phyloP scores from a whole-genome alignment of 2,888 invertebrate genomes.

The Omphaloscelis lunosa region DNA sequence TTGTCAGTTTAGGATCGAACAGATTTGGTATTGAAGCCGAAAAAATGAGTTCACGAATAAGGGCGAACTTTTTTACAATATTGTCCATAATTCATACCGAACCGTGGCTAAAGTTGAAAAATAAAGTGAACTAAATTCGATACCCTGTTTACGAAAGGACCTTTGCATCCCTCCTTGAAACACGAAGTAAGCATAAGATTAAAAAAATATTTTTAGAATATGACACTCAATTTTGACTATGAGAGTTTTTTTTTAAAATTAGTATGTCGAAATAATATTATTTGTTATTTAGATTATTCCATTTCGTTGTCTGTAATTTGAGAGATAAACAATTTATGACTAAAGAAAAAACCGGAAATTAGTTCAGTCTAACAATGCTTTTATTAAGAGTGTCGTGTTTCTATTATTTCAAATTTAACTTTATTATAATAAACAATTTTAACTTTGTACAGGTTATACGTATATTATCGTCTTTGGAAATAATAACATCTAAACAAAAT shows the following conservation, averaged over 20 bases:
- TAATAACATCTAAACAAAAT: slow-evolving; percentile 38
- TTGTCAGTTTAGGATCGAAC: slow-evolving; percentile 44
- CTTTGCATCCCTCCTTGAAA: slow-evolving; percentile 63
- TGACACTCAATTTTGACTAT: slow-evolving; percentile 25
- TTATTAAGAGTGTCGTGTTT: slow-evolving; percentile 34
- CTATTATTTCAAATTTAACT: slow-evolving; percentile 28
- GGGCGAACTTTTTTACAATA: slow-evolving; percentile 77
- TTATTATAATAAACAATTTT: slow-evolving; percentile 41
- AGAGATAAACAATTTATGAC: neutral
- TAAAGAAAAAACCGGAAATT: neutral
- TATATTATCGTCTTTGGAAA: slow-evolving; percentile 65
- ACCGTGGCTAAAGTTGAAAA: slow-evolving; percentile 71
- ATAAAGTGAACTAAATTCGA: slow-evolving; percentile 71
- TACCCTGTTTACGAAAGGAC: slow-evolving; percentile 82
- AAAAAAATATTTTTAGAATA: slow-evolving; percentile 21
- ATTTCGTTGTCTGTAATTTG: slow-evolving; percentile 19
- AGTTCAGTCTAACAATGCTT: neutral
- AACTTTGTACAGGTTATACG: slow-evolving; percentile 66
- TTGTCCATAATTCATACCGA: slow-evolving; percentile 83
- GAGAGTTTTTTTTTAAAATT: neutral
- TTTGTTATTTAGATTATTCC: neutral
- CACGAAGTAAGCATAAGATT: slow-evolving; percentile 55
- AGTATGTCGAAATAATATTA: neutral
- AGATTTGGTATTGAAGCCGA: slow-evolving; percentile 40
- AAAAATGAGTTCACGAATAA: slow-evolving; percentile 75